Percentiles rank a stretch among this genome's conserved stretches.
Evolutionary conservation across 2,113 vertebrate genomes (phyloP).

Genomic region (Tragulus kanchil): DNA sequence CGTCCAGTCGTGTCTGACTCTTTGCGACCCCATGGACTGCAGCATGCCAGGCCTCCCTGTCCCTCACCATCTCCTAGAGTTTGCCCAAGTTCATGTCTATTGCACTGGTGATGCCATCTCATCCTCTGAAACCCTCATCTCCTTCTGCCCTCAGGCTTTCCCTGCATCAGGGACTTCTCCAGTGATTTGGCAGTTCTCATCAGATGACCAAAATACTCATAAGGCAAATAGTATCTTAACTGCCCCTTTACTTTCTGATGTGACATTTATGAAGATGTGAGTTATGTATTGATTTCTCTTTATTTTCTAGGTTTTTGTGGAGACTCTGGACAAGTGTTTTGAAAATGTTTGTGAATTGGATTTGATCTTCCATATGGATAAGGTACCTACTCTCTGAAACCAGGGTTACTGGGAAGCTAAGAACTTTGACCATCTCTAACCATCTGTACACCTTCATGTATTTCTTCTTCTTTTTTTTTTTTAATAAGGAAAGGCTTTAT

Average conservation of each 20-base stretch:
- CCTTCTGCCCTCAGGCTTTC: too few species aligned
- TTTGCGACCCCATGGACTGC: too few species aligned
- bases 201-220: background rate
- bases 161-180: too few species aligned
- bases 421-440: background rate
- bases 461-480: background rate
- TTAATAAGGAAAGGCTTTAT: background rate
- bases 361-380: constrained; percentile 98
- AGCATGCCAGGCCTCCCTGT: too few species aligned
- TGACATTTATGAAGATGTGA: background rate
- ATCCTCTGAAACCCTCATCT: too few species aligned
- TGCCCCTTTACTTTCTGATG: background rate
- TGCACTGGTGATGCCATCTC: too few species aligned
- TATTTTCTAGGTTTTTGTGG: constrained; percentile 94
- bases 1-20: too few species aligned
- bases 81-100: too few species aligned
- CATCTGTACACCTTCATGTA: background rate
- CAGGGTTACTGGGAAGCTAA: background rate
- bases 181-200: too few species aligned
- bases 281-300: constrained; percentile 43
- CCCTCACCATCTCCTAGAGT: too few species aligned
- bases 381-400: constrained; percentile 86
- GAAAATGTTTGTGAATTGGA: constrained; percentile 98
- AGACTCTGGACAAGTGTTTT: constrained; percentile 97
- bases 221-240: background rate